These are phyloP conservation scores for Calliopsis andreniformis DNA, from an alignment of 1,140 invertebrate species.

Conservation along the genomic window DNA sequence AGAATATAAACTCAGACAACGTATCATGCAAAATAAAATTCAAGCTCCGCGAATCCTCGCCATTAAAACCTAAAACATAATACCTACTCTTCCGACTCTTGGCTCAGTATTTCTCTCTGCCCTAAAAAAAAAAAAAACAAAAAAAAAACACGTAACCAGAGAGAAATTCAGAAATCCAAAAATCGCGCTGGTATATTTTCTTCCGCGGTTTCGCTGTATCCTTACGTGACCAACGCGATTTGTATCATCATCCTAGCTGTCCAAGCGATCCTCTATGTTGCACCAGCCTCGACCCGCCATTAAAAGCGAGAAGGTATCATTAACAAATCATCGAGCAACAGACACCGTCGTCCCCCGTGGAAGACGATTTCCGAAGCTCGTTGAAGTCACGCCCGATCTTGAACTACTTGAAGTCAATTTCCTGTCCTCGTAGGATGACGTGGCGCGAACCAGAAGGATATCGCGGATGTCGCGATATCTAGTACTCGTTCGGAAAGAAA, in stretches of 20 bases:
- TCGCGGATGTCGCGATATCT: background rate
- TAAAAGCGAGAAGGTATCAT: conserved; percentile 3
- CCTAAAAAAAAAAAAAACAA: too few relatives aligned
- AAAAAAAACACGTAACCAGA: too few relatives aligned
- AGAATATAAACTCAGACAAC: too few relatives aligned
- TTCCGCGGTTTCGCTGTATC: too few relatives aligned
- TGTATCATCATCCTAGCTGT: background rate
- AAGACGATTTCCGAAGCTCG: background rate
- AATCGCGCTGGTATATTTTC: too few relatives aligned
- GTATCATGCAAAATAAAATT: too few relatives aligned
- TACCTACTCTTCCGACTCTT: too few relatives aligned
- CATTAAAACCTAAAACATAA: too few relatives aligned
- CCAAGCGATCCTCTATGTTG: background rate
- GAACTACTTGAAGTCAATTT: conserved; percentile 49
- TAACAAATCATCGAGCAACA: conserved; percentile 1
- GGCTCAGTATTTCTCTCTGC: too few relatives aligned
- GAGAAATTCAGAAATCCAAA: too few relatives aligned
- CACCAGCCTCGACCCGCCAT: conserved; percentile 4
- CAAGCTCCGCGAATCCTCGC: too few relatives aligned
- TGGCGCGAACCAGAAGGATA: conserved; percentile 45
- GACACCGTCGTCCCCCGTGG: background rate
- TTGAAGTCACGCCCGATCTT: conserved; percentile 39
- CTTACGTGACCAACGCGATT: background rate
- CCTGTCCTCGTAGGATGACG: conserved; percentile 36
- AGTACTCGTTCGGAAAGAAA: background rate